A percentile compares a stretch with the other conserved stretches of the same genome.
phyloP scores from a whole-genome alignment of 1,140 invertebrate species.

The Aphelenchoides avenae region DNA sequence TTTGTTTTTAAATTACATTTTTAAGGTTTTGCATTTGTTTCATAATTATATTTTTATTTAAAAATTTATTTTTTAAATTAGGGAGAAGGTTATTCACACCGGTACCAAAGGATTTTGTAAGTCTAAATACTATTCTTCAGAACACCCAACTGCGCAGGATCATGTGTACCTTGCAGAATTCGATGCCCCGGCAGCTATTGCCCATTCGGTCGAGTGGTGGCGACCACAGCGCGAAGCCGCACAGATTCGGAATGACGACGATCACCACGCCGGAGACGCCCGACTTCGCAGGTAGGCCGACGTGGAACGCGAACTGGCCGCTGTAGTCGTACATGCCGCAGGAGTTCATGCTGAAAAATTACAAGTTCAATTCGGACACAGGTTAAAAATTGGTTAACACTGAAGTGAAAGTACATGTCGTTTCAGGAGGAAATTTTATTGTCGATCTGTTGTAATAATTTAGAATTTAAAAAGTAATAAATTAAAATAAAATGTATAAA shows the following conservation, averaged over 20 bases:
- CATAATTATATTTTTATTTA: not conserved
- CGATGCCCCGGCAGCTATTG: constrained; percentile 81
- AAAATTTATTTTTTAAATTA: not conserved
- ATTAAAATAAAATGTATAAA: not conserved
- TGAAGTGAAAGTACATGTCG: too few relatives aligned
- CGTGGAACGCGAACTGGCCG: constrained; percentile 62
- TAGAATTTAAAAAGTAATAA: too few relatives aligned
- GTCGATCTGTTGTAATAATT: too few relatives aligned
- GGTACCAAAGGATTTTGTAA: too few relatives aligned
- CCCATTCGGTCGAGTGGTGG: constrained; percentile 81
- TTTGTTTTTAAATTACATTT: too few relatives aligned
- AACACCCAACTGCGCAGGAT: too few relatives aligned
- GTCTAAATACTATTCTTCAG: too few relatives aligned
- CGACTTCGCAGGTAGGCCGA: constrained; percentile 93
- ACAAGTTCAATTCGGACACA: not conserved
- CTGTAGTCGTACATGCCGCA: constrained; percentile 75
- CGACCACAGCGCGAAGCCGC: constrained; percentile 90
- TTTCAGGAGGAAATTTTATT: too few relatives aligned
- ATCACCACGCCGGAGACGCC: constrained; percentile 83
- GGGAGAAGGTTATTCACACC: too few relatives aligned
- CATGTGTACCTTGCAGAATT: constrained; percentile 82
- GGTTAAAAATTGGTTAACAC: not conserved
- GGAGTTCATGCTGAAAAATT: constrained; percentile 72
- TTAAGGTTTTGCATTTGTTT: too few relatives aligned
- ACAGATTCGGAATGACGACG: constrained; percentile 90